Percentiles rank a stretch among this genome's conserved stretches.
These are phyloP conservation scores for Pollenia amentaria DNA, from an alignment of 2,888 invertebrate genomes.

Conservation along the genomic window DNA sequence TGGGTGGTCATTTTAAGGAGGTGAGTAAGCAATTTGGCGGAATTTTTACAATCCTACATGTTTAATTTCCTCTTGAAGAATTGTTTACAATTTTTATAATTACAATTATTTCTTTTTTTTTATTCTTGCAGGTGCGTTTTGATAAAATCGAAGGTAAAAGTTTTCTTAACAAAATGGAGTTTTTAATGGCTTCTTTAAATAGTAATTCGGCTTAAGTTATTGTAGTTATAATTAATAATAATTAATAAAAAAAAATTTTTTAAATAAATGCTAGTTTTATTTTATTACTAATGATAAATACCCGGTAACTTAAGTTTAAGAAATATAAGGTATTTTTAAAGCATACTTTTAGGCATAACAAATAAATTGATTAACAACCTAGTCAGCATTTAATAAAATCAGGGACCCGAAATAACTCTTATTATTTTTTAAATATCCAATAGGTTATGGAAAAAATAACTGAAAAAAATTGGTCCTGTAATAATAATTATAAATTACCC, in stretches of 20 bases:
- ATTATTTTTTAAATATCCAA: no score
- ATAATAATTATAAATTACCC: no score
- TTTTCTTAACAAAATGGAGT: conserved; percentile 97
- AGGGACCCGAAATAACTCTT: no score
- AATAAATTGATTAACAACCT: background rate
- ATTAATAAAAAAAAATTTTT: background rate
- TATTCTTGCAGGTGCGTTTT: conserved; percentile 86
- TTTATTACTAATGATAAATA: no score
- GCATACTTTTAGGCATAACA: background rate
- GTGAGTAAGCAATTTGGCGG: conserved; percentile 83
- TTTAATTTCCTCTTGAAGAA: background rate
- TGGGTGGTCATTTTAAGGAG: conserved; percentile 96
- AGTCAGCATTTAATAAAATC: background rate
- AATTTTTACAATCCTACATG: no score
- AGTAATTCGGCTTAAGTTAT: conserved; percentile 77
- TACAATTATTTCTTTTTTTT: conserved; percentile 23
- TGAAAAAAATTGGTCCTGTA: no score
- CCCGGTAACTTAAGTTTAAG: no score
- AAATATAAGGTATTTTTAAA: background rate
- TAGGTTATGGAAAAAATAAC: no score
- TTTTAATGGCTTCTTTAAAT: conserved; percentile 91
- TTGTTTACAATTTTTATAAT: background rate
- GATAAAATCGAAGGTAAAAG: conserved; percentile 98
- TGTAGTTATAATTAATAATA: background rate
- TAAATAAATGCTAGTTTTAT: background rate